A percentile compares a stretch with the other conserved stretches of the same genome.
Conservation (phyloP, 2,888 invertebrate genomes). For the Monochamus alternatus region DNA sequence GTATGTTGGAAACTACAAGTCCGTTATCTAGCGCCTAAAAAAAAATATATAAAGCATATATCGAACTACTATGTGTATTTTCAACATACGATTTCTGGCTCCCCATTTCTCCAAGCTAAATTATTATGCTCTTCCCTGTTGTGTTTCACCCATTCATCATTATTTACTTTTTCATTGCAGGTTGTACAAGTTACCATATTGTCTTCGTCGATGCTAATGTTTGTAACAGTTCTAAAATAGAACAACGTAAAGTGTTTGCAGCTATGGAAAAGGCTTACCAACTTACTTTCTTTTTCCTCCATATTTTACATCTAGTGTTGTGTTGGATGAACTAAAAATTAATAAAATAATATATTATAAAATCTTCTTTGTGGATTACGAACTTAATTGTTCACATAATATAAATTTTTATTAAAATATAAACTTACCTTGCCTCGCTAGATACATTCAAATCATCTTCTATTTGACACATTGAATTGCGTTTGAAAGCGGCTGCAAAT, state of each 20-base stretch:
- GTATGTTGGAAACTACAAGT: slow-evolving; percentile 38
- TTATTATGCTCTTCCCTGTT: slow-evolving; percentile 74
- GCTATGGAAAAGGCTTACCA: neutral
- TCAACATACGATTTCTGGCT: slow-evolving; percentile 71
- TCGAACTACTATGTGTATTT: too few relatives aligned
- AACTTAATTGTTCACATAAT: too few relatives aligned
- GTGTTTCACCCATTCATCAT: slow-evolving; percentile 72
- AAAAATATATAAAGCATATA: neutral
- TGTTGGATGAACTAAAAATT: slow-evolving; percentile 12
- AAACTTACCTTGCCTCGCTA: neutral
- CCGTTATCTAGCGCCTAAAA: slow-evolving; percentile 44
- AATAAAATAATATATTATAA: neutral
- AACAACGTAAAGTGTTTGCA: neutral
- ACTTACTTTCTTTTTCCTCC: slow-evolving; percentile 14
- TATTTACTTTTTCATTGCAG: slow-evolving; percentile 70
- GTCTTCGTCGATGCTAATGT: slow-evolving; percentile 34
- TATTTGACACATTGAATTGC: neutral
- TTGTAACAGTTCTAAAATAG: slow-evolving; percentile 16
- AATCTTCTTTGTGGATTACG: too few relatives aligned
- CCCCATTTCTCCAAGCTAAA: slow-evolving; percentile 74
- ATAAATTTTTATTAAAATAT: neutral
- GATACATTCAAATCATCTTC: neutral
- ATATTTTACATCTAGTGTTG: neutral
- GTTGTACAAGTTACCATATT: slow-evolving; percentile 67
- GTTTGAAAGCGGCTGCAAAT: slow-evolving; percentile 45